phyloP scores from a whole-genome alignment of 2,797 vertebrate genomes.

The Arnoldichthys spilopterus region DNA sequence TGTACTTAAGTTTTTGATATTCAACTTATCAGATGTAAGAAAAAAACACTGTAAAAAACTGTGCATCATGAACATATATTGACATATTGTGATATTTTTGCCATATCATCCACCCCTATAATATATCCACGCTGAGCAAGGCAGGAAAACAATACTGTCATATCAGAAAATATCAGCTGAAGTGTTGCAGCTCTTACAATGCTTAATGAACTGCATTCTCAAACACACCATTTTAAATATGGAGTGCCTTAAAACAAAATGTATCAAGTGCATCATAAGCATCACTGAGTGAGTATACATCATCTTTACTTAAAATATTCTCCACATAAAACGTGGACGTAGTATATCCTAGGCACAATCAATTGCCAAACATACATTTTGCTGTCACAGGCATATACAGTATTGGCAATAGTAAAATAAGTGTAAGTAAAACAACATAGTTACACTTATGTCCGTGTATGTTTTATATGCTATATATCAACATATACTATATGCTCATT shows the following conservation, averaged over 20 bases:
- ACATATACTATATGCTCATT: slow-evolving; percentile 1
- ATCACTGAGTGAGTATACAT: slow-evolving; percentile 4
- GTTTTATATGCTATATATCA: slow-evolving; percentile 2
- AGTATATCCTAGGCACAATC: slow-evolving; percentile 64
- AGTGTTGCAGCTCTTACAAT: background rate
- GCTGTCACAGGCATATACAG: slow-evolving; percentile 51
- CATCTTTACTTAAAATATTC: slow-evolving; percentile 39
- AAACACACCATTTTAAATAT: background rate
- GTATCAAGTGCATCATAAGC: background rate
- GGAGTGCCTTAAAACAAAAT: background rate
- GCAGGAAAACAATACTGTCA: too few species aligned
- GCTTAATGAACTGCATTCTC: slow-evolving; percentile 13
- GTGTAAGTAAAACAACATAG: slow-evolving; percentile 6
- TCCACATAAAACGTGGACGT: slow-evolving; percentile 71
- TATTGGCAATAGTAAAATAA: slow-evolving; percentile 44
- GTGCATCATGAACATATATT: too few species aligned
- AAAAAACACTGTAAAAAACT: too few species aligned
- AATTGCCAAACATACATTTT: slow-evolving; percentile 61
- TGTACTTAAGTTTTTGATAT: too few species aligned
- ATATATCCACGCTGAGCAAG: background rate
- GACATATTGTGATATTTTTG: too few species aligned
- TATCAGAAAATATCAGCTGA: too few species aligned
- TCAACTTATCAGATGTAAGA: too few species aligned
- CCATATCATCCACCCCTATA: too few species aligned
- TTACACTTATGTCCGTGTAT: slow-evolving; percentile 21